Conservation (phyloP, 2,113 vertebrate species). For the Oreochromis niloticus region DNA sequence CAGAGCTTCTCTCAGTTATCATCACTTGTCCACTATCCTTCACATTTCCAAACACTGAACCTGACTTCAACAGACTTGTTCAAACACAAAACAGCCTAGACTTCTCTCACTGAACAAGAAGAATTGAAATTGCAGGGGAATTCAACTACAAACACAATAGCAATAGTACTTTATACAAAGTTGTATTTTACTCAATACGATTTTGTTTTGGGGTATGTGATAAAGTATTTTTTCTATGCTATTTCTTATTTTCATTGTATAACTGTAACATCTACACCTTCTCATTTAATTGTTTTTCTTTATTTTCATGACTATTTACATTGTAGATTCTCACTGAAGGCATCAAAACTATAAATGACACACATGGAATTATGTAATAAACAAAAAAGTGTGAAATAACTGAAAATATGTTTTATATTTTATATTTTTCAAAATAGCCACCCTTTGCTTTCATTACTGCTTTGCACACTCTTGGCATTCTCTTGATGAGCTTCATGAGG, state of each 20-base stretch:
- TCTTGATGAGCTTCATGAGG: background rate
- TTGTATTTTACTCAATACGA: fast-evolving
- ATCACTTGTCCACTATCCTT: fast-evolving
- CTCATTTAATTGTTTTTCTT: background rate
- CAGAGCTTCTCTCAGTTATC: background rate
- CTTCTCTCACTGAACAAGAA: fast-evolving
- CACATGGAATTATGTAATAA: background rate
- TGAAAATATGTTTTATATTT: background rate
- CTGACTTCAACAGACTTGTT: background rate
- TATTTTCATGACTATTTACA: background rate
- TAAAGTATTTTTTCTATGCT: background rate
- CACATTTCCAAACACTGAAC: background rate
- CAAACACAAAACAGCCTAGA: background rate
- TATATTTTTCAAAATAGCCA: background rate
- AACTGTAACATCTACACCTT: background rate
- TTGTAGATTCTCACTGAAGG: background rate
- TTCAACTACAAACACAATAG: background rate
- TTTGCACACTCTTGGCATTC: background rate
- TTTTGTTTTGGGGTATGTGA: background rate
- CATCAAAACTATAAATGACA: background rate
- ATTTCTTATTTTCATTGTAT: background rate
- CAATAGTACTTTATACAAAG: background rate
- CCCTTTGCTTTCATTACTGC: background rate
- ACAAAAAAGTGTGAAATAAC: background rate
- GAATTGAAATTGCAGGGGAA: background rate